Evolutionary conservation across 2,113 vertebrate species (phyloP).

Genomic region (Rallus limicola): DNA sequence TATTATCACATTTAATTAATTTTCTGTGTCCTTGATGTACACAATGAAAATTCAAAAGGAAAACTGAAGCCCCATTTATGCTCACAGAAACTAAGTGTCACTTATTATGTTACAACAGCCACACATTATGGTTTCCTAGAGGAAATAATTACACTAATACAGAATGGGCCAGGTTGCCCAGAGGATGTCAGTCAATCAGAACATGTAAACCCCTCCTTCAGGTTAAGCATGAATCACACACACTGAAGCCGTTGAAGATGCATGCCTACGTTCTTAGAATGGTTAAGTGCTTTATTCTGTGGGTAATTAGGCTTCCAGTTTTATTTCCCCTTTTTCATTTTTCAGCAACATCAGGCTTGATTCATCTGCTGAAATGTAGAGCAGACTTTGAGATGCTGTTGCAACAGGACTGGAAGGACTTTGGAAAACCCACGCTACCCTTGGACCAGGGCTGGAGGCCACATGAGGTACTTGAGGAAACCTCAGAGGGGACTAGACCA

Average conservation of each 20-base stretch:
- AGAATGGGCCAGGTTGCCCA: background rate
- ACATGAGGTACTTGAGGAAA: background rate
- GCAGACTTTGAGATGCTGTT: background rate
- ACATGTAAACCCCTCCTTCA: background rate
- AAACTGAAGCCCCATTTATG: background rate
- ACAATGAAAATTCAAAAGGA: background rate
- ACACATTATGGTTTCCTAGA: background rate
- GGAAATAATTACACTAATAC: background rate
- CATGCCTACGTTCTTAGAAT: background rate
- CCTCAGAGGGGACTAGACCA: background rate
- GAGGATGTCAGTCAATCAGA: background rate
- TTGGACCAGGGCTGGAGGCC: background rate
- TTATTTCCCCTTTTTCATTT: background rate
- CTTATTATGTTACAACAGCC: background rate
- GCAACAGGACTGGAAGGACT: background rate
- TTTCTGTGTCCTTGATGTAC: background rate
- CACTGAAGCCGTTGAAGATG: background rate
- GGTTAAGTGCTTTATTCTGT: background rate
- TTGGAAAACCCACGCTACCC: fast-evolving
- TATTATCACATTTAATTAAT: background rate
- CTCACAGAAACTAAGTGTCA: background rate
- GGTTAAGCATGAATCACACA: background rate
- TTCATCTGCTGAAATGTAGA: background rate
- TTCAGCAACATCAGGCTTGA: background rate
- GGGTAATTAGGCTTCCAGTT: background rate